These are phyloP conservation scores for Atlantisia rogersi DNA, from an alignment of 2,113 vertebrate genomes.

Conservation along the genomic window DNA sequence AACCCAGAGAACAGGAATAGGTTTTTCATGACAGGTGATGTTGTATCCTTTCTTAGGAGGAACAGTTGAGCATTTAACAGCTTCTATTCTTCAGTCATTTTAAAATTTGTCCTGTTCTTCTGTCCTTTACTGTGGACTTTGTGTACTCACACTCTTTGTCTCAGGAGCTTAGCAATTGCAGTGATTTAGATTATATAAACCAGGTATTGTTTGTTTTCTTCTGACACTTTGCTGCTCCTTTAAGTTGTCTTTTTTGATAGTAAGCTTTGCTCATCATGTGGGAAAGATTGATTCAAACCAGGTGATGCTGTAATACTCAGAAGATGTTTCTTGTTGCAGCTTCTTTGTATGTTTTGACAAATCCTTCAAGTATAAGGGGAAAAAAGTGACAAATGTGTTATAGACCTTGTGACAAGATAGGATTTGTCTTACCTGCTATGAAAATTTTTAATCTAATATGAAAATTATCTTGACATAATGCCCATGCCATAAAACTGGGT, in stretches of 20 bases:
- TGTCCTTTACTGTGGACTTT: neutral
- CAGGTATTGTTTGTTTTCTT: slow-evolving; percentile 27
- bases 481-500: neutral
- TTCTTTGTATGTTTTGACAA: neutral
- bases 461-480: neutral
- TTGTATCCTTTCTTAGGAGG: neutral
- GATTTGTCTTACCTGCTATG: neutral
- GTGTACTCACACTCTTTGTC: neutral
- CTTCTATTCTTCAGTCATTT: neutral
- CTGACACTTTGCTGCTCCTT: neutral
- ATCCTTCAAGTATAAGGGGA: neutral
- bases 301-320: neutral
- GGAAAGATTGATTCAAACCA: slow-evolving; percentile 8
- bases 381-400: neutral
- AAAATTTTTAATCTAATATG: neutral
- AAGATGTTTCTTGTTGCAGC: neutral
- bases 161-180: neutral
- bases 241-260: neutral
- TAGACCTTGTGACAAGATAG: neutral
- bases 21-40: neutral
- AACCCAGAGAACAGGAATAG: neutral
- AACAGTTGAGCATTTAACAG: neutral
- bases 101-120: neutral
- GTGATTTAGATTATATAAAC: neutral
- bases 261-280: neutral